These are phyloP conservation scores for Danio albolineatus DNA, from an alignment of 2,797 vertebrate species.

Conservation along the genomic window DNA sequence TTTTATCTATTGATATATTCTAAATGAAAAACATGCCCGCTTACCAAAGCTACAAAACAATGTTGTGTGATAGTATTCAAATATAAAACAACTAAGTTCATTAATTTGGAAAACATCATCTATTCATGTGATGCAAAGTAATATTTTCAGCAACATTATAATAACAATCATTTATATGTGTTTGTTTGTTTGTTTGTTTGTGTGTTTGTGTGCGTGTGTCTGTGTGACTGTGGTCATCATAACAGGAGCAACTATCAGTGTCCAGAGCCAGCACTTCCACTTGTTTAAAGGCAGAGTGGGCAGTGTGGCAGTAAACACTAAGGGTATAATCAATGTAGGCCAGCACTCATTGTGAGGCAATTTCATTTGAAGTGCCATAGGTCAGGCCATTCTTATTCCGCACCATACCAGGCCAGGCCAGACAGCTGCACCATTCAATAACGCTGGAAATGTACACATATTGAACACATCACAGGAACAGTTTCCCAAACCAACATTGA, in stretches of 20 bases:
- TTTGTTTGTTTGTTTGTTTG: too few relatives aligned
- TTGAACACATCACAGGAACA: constrained; percentile 63
- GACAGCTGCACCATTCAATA: constrained; percentile 67
- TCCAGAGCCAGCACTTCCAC: constrained; percentile 49
- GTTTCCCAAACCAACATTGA: constrained; percentile 61
- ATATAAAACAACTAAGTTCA: too few relatives aligned
- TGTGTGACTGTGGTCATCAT: background rate
- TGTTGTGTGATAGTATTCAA: too few relatives aligned
- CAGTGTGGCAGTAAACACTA: constrained; percentile 65
- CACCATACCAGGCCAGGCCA: constrained; percentile 61
- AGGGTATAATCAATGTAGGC: constrained; percentile 66
- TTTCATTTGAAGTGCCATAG: constrained; percentile 67
- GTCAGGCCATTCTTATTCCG: constrained; percentile 70
- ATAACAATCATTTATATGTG: too few relatives aligned
- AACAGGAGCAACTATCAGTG: constrained; percentile 35
- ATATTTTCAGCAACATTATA: too few relatives aligned
- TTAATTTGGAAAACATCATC: too few relatives aligned
- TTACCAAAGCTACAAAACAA: too few relatives aligned
- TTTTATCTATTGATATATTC: too few relatives aligned
- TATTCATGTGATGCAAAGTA: too few relatives aligned
- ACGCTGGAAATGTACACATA: constrained; percentile 68
- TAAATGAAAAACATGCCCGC: too few relatives aligned
- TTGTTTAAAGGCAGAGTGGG: constrained; percentile 61
- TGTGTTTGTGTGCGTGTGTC: too few relatives aligned
- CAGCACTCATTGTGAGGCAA: constrained; percentile 65